Percentiles rank a stretch among this genome's conserved stretches.
Evolutionary conservation across 2,888 invertebrate species (phyloP).

Genomic region (Archips xylosteana): DNA sequence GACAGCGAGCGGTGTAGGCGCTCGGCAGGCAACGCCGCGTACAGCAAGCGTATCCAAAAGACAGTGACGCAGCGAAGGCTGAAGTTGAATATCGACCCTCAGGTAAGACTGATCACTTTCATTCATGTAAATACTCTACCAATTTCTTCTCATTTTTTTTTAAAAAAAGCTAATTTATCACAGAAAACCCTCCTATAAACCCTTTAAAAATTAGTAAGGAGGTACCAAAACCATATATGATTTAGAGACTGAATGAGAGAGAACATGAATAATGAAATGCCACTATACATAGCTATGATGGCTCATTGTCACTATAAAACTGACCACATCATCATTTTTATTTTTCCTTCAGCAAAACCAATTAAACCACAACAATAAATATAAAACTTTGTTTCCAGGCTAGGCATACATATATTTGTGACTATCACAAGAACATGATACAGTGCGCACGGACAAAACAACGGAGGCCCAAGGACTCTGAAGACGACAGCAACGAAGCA

Average conservation of each 20-base stretch:
- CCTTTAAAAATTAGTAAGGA: neutral
- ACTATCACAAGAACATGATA: slow-evolving; percentile 97
- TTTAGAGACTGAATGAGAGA: neutral
- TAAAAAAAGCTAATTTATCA: neutral
- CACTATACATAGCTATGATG: neutral
- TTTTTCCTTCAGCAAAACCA: neutral
- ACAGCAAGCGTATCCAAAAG: slow-evolving; percentile 98
- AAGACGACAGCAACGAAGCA: slow-evolving; percentile 97
- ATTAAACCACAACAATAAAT: slow-evolving; percentile 16
- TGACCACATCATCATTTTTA: neutral
- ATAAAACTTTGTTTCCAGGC: slow-evolving; percentile 85
- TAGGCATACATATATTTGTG: slow-evolving; percentile 98
- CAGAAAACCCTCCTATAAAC: neutral
- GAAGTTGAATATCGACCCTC: slow-evolving; percentile 93
- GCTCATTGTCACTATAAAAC: neutral
- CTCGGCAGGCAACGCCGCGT: slow-evolving; percentile 97
- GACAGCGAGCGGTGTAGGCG: slow-evolving; percentile 94
- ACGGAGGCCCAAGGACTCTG: slow-evolving; percentile 94
- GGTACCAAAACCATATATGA: neutral
- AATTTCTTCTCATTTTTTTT: neutral
- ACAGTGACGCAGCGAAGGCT: slow-evolving; percentile 96
- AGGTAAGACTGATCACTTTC: slow-evolving; percentile 58
- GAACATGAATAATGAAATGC: slow-evolving; percentile 1
- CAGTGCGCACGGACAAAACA: slow-evolving; percentile 97
- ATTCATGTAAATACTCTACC: slow-evolving; percentile 1